phyloP scores from a whole-genome alignment of 2,113 vertebrate species.

The Geococcyx californianus region DNA sequence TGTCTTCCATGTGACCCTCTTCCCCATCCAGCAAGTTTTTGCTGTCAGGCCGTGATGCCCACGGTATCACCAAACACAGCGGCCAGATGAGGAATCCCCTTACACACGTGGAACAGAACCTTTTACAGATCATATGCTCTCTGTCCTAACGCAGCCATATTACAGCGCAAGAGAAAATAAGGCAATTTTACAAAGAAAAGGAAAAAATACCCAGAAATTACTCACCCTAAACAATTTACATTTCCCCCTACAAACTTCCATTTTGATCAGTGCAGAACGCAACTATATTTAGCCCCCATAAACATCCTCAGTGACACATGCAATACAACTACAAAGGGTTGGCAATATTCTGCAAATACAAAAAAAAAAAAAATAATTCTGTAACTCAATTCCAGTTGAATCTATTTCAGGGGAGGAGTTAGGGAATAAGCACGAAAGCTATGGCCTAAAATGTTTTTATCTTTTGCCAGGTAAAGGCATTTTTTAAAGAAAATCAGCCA shows the following conservation, averaged over 20 bases:
- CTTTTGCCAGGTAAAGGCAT: not conserved
- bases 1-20: not conserved
- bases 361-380: not conserved
- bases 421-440: not conserved
- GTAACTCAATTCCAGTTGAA: slow-evolving; percentile 46
- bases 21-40: not conserved
- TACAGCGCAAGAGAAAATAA: not conserved
- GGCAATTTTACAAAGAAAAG: not conserved
- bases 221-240: not conserved
- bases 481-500: not conserved
- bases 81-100: not conserved
- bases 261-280: not conserved
- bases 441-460: not conserved
- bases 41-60: not conserved
- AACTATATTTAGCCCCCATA: not conserved
- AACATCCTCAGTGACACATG: not conserved
- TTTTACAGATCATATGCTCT: not conserved
- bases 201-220: not conserved
- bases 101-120: fast-evolving
- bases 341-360: not conserved
- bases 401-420: not conserved
- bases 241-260: not conserved
- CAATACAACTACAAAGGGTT: not conserved
- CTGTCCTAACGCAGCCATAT: not conserved
- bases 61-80: fast-evolving